These are phyloP conservation scores for Ornithorhynchus anatinus DNA, from an alignment of 2,113 vertebrate species.

Conservation along the genomic window DNA sequence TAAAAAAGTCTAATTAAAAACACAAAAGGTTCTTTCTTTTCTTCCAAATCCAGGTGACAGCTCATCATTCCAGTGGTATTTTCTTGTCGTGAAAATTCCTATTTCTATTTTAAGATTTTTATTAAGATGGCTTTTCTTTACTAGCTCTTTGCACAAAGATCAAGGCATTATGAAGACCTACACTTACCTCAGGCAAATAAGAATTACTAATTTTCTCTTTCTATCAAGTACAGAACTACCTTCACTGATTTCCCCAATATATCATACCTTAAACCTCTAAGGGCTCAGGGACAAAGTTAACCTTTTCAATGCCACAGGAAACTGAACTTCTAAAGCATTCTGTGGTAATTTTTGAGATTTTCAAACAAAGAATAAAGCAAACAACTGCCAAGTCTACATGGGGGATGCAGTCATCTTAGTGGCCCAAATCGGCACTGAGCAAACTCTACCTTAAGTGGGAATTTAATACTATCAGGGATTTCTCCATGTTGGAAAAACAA, in stretches of 20 bases:
- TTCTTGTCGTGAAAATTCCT: conserved; percentile 37
- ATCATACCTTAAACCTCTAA: not conserved
- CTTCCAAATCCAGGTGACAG: conserved; percentile 23
- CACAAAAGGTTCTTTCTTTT: conserved; percentile 4
- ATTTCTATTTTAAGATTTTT: conserved; percentile 56
- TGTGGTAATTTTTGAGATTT: fast-evolving
- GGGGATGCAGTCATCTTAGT: too few species aligned
- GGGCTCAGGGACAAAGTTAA: conserved; percentile 3
- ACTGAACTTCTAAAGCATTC: not conserved
- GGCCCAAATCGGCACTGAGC: too few species aligned
- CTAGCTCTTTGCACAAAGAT: conserved; percentile 57
- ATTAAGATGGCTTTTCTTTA: conserved; percentile 39
- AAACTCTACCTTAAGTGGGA: too few species aligned
- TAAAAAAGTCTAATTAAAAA: conserved; percentile 45
- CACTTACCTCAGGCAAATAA: conserved; percentile 54
- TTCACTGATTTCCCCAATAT: conserved; percentile 34
- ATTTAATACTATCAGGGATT: too few species aligned
- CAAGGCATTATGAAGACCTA: conserved; percentile 47
- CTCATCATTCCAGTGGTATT: conserved; percentile 33
- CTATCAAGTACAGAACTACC: conserved; percentile 36
- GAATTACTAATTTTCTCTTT: conserved; percentile 60
- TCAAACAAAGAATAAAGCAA: not conserved
- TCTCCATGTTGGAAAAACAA: too few species aligned
- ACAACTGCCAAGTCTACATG: not conserved
- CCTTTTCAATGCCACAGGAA: not conserved